Evolutionary conservation across 2,113 vertebrate genomes (phyloP).

Genomic region (Circaetus gallicus): DNA sequence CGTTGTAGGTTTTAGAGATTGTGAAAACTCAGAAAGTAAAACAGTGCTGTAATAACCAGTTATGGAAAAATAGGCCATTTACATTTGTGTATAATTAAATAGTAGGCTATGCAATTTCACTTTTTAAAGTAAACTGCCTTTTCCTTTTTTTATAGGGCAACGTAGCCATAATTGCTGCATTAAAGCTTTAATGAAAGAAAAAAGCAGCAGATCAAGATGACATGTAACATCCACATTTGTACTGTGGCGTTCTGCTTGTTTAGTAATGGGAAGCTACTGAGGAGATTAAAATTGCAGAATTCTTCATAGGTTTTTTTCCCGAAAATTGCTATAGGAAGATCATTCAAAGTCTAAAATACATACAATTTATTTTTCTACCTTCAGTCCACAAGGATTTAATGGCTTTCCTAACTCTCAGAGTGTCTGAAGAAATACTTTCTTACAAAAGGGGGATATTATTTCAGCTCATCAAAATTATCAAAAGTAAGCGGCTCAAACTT

Average conservation of each 20-base stretch:
- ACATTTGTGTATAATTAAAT: conserved; percentile 88
- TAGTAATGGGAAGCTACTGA: conserved; percentile 81
- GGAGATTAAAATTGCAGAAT: conserved; percentile 80
- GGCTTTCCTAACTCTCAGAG: conserved; percentile 56
- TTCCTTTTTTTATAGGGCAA: conserved; percentile 82
- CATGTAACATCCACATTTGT: conserved; percentile 75
- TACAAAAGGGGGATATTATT: conserved; percentile 31
- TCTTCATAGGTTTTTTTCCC: conserved; percentile 61
- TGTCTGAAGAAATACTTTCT: conserved; percentile 39
- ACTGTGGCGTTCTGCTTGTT: conserved; percentile 71
- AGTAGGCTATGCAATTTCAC: conserved; percentile 87
- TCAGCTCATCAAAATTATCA: conserved; percentile 58
- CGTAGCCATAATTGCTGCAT: conserved; percentile 82
- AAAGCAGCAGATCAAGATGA: conserved; percentile 81
- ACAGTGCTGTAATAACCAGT: conserved; percentile 89
- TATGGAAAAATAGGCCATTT: conserved; percentile 87
- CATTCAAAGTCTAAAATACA: conserved; percentile 73
- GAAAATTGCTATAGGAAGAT: conserved; percentile 75
- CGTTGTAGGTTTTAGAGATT: conserved; percentile 84
- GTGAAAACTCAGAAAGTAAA: conserved; percentile 87
- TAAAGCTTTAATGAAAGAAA: conserved; percentile 86
- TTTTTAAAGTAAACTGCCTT: conserved; percentile 87
- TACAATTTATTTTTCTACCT: conserved; percentile 75
- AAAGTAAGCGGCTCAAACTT: conserved; percentile 28
- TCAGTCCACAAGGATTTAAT: conserved; percentile 72